Evolutionary conservation across 1,140 invertebrate species (phyloP).

Genomic region (Conus ventricosus): DNA sequence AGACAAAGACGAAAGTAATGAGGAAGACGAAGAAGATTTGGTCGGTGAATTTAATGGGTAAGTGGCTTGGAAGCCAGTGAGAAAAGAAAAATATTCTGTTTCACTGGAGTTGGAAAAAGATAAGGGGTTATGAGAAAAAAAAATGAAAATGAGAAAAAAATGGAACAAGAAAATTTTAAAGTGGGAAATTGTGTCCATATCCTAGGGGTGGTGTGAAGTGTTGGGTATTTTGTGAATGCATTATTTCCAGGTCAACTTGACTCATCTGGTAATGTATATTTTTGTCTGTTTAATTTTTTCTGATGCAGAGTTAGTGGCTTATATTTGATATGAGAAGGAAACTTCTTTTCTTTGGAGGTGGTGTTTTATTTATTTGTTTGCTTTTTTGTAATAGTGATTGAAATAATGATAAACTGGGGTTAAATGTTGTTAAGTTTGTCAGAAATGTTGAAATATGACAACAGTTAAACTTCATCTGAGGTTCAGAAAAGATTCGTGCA

Average conservation of each 20-base stretch:
- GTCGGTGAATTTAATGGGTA: constrained; percentile 37
- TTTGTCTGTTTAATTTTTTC: background rate
- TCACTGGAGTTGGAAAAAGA: background rate
- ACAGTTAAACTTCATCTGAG: too few species aligned
- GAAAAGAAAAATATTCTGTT: background rate
- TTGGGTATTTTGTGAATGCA: background rate
- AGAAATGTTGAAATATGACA: too few species aligned
- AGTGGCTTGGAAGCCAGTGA: constrained; percentile 26
- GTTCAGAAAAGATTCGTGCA: too few species aligned
- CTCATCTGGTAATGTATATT: constrained; percentile 3
- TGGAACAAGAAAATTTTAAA: background rate
- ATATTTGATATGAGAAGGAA: too few species aligned
- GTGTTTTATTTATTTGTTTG: too few species aligned
- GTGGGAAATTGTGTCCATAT: background rate
- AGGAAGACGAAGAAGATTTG: constrained; percentile 27
- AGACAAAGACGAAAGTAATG: constrained; percentile 26
- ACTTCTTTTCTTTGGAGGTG: too few species aligned
- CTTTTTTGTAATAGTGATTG: too few species aligned
- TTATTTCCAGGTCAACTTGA: background rate
- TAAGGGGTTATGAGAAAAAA: too few species aligned
- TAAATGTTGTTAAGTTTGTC: too few species aligned
- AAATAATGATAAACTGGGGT: too few species aligned
- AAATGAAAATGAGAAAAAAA: too few species aligned
- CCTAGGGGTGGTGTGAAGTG: background rate
- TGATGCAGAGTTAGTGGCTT: too few species aligned